phyloP scores from a whole-genome alignment of 2,113 vertebrate genomes.

The Sterrhoptilus dennistouni region DNA sequence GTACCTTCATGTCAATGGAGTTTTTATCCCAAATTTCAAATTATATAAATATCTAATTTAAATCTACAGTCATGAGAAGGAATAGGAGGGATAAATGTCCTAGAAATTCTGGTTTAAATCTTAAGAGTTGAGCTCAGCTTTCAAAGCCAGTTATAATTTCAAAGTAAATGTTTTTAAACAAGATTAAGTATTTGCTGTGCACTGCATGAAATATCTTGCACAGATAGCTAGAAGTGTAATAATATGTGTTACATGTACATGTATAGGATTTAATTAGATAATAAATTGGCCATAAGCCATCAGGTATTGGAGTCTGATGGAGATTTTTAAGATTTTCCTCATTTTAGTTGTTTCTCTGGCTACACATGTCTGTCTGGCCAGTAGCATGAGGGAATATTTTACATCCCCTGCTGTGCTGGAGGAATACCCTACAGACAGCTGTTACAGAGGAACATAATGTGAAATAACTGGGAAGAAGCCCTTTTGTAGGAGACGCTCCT shows the following conservation, averaged over 20 bases:
- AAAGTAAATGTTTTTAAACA: background rate
- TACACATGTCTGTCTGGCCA: rapidly evolving
- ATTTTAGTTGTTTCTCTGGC: background rate
- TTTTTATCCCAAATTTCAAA: background rate
- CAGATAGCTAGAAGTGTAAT: background rate
- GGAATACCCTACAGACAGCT: background rate
- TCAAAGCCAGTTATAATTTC: background rate
- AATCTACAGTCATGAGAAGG: background rate
- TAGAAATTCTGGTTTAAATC: background rate
- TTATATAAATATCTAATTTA: background rate
- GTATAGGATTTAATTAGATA: background rate
- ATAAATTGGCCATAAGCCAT: background rate
- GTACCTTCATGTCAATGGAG: background rate
- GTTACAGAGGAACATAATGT: rapidly evolving
- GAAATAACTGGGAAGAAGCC: background rate
- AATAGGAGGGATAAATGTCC: background rate
- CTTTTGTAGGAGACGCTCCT: background rate
- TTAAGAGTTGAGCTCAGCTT: background rate
- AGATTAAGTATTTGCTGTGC: background rate
- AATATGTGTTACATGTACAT: background rate
- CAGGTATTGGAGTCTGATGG: background rate
- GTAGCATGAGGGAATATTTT: rapidly evolving
- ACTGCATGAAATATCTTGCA: background rate
- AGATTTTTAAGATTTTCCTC: background rate
- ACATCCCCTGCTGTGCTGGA: background rate